Base-by-base conservation (phyloP, 1,140 invertebrate genomes). In the Lepidurus packardi region DNA sequence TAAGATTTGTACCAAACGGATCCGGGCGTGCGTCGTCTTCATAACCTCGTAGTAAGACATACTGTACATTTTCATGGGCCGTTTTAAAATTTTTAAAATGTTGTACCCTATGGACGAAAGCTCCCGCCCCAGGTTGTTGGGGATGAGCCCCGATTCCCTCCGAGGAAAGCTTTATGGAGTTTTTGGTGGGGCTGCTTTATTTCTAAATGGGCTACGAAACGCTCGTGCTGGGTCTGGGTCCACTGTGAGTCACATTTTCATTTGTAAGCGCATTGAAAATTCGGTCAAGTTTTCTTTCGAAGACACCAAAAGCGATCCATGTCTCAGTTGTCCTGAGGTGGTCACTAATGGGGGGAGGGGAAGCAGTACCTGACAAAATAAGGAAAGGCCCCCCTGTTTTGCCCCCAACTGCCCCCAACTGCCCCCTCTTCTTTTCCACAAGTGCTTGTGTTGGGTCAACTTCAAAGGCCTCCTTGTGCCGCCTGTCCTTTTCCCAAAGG, bases 381-480 rank as follows among this genome's bases (percentile, higher is more conserved):
- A 65, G 21, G 53, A 65, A 21, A 65, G 53, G 53, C 21, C 53
- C 53, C 53, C 53, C 53, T 34, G 53, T 65, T 65, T 65, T 65
- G 53, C 53, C 53, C 53, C 13, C 53, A 34, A 34, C 34, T 65
- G 53, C 53, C 53, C 53, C 13, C 53, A 34, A 34, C 34, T 4
- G 34, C 34, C 34, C 34, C 34, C 34, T 34, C 34, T 34, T 34
- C 34, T 34, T 65, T 65, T 65, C 53, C 53, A 65, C 53, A 65
- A 65, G 53, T 65, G 53, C 53, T 65, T 65, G 53, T 65, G 53
- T 65, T 65, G 53, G 53, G 53, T 65, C 53, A 65, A 65, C 53
- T 65, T 65, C 53, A 65, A 65, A 65, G 13, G 53, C 53, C 13
- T 65, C 16, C 9, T 65, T 65, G 53, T 65, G 53, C 53, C 53